These are phyloP conservation scores for Muntiacus reevesi DNA, from an alignment of 2,113 vertebrate species.

Conservation along the genomic window DNA sequence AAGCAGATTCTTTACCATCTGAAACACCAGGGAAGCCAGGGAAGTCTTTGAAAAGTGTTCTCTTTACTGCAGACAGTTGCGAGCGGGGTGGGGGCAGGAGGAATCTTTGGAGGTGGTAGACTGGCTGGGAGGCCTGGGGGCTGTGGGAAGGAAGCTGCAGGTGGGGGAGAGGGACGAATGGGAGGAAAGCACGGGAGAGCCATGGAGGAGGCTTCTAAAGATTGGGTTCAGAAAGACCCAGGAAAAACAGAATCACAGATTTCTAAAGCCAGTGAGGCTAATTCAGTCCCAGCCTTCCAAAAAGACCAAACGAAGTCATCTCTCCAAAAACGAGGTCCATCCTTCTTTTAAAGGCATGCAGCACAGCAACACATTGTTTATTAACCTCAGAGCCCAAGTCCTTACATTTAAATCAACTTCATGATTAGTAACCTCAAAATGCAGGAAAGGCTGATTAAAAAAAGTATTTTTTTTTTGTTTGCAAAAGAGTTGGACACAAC, in stretches of 20 bases:
- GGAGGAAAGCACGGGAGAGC: not conserved
- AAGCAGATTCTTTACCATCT: not conserved
- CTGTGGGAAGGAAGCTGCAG: not conserved
- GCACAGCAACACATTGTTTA: not conserved
- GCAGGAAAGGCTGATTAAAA: not conserved
- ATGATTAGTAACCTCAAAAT: not conserved
- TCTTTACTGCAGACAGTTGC: not conserved
- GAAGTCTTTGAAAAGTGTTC: not conserved
- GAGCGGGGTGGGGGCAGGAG: accelerated
- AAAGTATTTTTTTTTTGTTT: not conserved
- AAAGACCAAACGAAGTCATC: not conserved
- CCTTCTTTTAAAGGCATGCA: not conserved
- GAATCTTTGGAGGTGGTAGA: not conserved
- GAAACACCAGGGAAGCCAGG: not conserved
- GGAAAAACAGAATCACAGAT: not conserved
- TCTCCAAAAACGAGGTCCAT: not conserved
- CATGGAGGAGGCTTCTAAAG: not conserved
- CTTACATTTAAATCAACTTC: not conserved
- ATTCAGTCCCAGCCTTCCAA: not conserved
- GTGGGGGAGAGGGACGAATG: not conserved
- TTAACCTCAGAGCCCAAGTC: not conserved
- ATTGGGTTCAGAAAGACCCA: not conserved
- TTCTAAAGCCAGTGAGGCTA: not conserved
- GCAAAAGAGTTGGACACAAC: not conserved
- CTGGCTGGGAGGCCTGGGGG: not conserved